Conservation (phyloP, 2,888 invertebrate genomes). For the Belgica antarctica region DNA sequence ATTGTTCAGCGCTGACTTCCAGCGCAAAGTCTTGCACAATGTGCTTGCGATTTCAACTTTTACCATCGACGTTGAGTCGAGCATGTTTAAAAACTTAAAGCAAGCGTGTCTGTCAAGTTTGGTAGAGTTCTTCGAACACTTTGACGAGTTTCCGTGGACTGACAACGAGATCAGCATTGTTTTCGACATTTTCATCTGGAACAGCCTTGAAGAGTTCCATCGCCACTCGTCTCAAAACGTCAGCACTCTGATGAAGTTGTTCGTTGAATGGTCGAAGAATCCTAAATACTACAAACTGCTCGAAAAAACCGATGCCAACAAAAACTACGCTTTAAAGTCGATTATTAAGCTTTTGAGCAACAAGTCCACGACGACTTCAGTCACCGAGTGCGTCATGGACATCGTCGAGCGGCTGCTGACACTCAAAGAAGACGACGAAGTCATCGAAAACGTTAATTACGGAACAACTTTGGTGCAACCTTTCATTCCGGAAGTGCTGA, state of each 20-base stretch:
- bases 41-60: conserved; percentile 67
- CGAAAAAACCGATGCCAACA: conserved; percentile 59
- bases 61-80: conserved; percentile 58
- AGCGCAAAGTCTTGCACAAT: conserved; percentile 70
- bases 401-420: conserved; percentile 73
- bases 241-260: conserved; percentile 75
- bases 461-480: conserved; percentile 73
- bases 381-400: conserved; percentile 68
- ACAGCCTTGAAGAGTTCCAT: conserved; percentile 70
- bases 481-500: conserved; percentile 69
- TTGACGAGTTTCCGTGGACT: conserved; percentile 73
- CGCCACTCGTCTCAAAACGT: conserved; percentile 80
- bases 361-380: conserved; percentile 63
- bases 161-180: conserved; percentile 68
- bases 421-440: conserved; percentile 61
- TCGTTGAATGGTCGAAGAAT: conserved; percentile 76
- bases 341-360: conserved; percentile 70
- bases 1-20: conserved; percentile 65
- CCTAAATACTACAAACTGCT: conserved; percentile 74
- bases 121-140: conserved; percentile 74
- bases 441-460: conserved; percentile 59
- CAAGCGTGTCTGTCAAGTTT: conserved; percentile 63
- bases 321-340: conserved; percentile 57
- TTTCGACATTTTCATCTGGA: conserved; percentile 78
- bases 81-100: conserved; percentile 65